These are phyloP conservation scores for Plectus sambesii DNA, from an alignment of 1,140 invertebrate genomes.

Conservation along the genomic window DNA sequence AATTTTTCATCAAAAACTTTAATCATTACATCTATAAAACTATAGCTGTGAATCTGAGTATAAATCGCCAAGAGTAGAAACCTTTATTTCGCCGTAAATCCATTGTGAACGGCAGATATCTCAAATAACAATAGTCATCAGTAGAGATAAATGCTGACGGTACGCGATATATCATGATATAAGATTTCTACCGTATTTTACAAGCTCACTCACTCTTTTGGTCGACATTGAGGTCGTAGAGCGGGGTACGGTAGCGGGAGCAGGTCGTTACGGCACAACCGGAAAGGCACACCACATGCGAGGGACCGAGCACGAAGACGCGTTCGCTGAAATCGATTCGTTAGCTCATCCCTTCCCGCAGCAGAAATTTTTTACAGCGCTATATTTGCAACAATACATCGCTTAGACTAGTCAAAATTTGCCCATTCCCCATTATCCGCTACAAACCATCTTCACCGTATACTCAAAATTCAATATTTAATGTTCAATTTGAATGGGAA, in stretches of 20 bases:
- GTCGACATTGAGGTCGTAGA: constrained; percentile 88
- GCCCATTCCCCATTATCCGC: too few species aligned
- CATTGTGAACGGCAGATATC: too few species aligned
- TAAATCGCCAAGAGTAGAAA: too few species aligned
- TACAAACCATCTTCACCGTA: not conserved
- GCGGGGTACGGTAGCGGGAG: constrained; percentile 77
- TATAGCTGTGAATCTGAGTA: too few species aligned
- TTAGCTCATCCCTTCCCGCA: too few species aligned
- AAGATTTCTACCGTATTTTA: constrained; percentile 1
- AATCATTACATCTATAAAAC: too few species aligned
- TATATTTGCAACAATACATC: not conserved
- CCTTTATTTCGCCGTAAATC: too few species aligned
- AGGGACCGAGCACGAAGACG: constrained; percentile 93
- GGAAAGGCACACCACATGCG: constrained; percentile 80
- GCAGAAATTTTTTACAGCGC: constrained; percentile 1
- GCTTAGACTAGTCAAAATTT: not conserved
- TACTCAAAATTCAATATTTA: constrained; percentile 4
- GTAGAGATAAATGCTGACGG: too few species aligned
- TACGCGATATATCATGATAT: constrained; percentile 10
- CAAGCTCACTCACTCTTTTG: constrained; percentile 53
- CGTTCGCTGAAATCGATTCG: constrained; percentile 59
- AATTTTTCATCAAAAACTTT: too few species aligned
- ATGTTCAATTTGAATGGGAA: not conserved
- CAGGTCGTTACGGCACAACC: constrained; percentile 86
- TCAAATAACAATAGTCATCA: too few species aligned